phyloP scores from a whole-genome alignment of 2,113 vertebrate species.

The Vulpes ferrilata region DNA sequence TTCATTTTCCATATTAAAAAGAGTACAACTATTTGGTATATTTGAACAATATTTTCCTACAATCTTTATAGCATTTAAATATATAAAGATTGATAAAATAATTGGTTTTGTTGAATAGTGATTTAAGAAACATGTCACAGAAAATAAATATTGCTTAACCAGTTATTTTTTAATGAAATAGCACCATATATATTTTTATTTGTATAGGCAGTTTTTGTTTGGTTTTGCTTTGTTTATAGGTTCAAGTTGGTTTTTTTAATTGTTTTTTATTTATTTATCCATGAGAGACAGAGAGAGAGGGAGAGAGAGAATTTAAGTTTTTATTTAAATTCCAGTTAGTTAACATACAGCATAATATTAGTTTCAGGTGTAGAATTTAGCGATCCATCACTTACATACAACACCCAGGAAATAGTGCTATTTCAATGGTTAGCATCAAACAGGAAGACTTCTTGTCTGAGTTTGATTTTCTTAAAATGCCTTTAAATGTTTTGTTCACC shows the following conservation, averaged over 20 bases:
- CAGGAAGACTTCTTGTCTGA: neutral
- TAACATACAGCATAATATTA: neutral
- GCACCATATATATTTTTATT: neutral
- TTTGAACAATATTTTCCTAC: neutral
- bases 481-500: neutral
- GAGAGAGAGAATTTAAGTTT: neutral
- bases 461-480: neutral
- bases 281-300: too few relatives aligned
- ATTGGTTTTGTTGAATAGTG: neutral
- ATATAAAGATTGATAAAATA: neutral
- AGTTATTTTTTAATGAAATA: neutral
- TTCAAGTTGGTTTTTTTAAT: neutral
- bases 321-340: neutral
- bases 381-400: neutral
- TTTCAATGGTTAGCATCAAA: conserved; percentile 16
- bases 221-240: neutral
- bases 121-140: neutral
- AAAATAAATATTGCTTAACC: neutral
- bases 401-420: neutral
- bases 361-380: neutral
- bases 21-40: neutral
- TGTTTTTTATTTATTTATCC: too few relatives aligned
- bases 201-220: neutral
- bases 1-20: neutral
- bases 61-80: neutral